phyloP scores from a whole-genome alignment of 2,113 vertebrate species.

The Phoxinus phoxinus region DNA sequence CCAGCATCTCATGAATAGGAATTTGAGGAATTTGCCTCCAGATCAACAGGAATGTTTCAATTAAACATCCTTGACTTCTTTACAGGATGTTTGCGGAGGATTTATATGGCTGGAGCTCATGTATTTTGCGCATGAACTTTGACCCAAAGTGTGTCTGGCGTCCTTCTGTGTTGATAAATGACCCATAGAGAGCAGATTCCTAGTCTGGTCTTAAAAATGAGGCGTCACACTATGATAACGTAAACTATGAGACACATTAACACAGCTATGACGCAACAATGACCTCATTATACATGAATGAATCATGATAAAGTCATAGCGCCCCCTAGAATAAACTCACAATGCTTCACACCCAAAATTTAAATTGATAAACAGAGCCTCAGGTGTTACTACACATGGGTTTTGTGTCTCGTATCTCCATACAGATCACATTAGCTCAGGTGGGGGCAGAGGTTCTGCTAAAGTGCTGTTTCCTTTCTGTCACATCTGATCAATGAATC shows the following conservation, averaged over 20 bases:
- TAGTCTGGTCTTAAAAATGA: too few species aligned
- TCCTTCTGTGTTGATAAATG: background rate
- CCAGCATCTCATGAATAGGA: background rate
- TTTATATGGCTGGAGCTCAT: background rate
- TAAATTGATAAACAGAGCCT: background rate
- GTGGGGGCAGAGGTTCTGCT: background rate
- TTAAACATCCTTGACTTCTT: conserved; percentile 13
- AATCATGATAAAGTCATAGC: background rate
- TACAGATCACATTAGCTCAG: conserved; percentile 18
- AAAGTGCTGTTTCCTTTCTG: conserved; percentile 26
- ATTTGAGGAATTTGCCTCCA: background rate
- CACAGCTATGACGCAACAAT: background rate
- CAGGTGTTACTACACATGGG: background rate
- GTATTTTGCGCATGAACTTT: conserved; percentile 14
- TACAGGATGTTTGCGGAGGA: background rate
- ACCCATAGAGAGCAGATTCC: background rate
- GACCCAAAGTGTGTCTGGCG: background rate
- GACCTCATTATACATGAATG: background rate
- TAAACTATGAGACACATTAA: background rate
- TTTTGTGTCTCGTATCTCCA: background rate
- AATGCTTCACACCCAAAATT: background rate
- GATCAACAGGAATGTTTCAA: background rate
- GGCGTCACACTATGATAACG: background rate
- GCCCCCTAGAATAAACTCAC: background rate
- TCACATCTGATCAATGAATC: conserved; percentile 1